Conservation (phyloP, 2,797 vertebrate species). For the Rhinoraja longicauda region DNA sequence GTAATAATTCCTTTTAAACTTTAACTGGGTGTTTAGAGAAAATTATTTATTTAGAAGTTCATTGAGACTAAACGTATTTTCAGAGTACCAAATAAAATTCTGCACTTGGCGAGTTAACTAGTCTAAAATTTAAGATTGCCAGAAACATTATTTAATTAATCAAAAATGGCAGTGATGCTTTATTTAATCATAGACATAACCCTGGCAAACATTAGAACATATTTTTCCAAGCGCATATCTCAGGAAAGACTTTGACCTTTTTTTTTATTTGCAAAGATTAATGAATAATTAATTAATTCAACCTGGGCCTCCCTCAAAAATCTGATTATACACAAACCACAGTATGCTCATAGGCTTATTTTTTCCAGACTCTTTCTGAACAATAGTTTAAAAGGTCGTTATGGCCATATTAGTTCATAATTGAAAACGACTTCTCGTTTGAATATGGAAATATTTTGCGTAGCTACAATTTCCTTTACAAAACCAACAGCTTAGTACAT, state of each 20-base stretch:
- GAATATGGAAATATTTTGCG: constrained; percentile 1
- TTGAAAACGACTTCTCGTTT: not conserved
- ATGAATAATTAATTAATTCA: constrained; percentile 37
- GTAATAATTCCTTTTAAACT: not conserved
- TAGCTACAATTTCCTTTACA: not conserved
- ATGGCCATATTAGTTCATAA: not conserved
- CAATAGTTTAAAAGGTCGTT: constrained; percentile 3
- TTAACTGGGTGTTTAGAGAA: not conserved
- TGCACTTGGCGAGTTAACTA: constrained; percentile 17
- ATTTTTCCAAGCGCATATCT: constrained; percentile 3
- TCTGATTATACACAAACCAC: not conserved
- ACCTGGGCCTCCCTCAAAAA: constrained; percentile 8
- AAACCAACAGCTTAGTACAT: not conserved
- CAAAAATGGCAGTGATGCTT: constrained; percentile 4
- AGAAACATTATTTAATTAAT: not conserved
- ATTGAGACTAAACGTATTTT: not conserved
- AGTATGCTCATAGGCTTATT: constrained; percentile 10
- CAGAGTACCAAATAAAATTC: constrained; percentile 14
- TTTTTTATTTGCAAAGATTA: constrained; percentile 37
- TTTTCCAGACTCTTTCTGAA: not conserved
- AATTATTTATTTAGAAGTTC: constrained; percentile 15
- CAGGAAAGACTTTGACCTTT: constrained; percentile 31
- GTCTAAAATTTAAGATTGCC: not conserved
- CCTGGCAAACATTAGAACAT: not conserved
- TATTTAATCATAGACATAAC: constrained; percentile 4